A percentile compares a stretch with the other conserved stretches of the same genome.
phyloP scores from a whole-genome alignment of 2,797 vertebrate genomes.

The Neoniphon sammara region DNA sequence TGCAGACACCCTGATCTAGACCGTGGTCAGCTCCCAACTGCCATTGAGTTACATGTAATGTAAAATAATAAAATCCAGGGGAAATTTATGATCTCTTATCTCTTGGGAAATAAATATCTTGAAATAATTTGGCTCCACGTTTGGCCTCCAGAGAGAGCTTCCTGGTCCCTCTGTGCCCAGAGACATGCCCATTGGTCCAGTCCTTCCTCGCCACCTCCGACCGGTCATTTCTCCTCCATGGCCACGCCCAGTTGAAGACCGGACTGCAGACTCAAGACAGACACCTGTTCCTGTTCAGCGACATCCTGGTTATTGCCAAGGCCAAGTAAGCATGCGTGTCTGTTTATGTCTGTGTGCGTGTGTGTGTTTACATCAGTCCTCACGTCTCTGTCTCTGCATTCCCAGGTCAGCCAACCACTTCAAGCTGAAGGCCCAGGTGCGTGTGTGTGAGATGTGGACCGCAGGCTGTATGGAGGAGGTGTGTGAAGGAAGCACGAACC shows the following conservation, averaged over 20 bases:
- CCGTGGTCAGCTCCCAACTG: neutral
- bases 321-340: slow-evolving; percentile 79
- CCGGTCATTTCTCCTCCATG: slow-evolving; percentile 79
- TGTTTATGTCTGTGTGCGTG: slow-evolving; percentile 30
- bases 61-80: neutral
- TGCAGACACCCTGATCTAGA: neutral
- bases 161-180: slow-evolving; percentile 69
- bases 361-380: neutral
- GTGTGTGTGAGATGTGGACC: slow-evolving; percentile 87
- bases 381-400: slow-evolving; percentile 66
- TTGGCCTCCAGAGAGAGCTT: slow-evolving; percentile 70
- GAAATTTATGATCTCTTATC: neutral
- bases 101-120: too few relatives aligned
- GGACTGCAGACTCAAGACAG: slow-evolving; percentile 90
- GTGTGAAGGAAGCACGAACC: slow-evolving; percentile 85
- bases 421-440: slow-evolving; percentile 88
- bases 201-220: slow-evolving; percentile 73
- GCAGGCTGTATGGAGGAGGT: slow-evolving; percentile 85
- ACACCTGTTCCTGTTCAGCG: slow-evolving; percentile 87
- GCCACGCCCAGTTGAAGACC: slow-evolving; percentile 84
- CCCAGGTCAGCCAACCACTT: slow-evolving; percentile 78
- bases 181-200: slow-evolving; percentile 74
- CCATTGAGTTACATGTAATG: neutral
- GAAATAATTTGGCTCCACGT: neutral
- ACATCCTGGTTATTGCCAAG: slow-evolving; percentile 88